A percentile compares a stretch with the other conserved stretches of the same genome.
These are phyloP conservation scores for Rhingia rostrata DNA, from an alignment of 2,888 invertebrate genomes.

Conservation along the genomic window DNA sequence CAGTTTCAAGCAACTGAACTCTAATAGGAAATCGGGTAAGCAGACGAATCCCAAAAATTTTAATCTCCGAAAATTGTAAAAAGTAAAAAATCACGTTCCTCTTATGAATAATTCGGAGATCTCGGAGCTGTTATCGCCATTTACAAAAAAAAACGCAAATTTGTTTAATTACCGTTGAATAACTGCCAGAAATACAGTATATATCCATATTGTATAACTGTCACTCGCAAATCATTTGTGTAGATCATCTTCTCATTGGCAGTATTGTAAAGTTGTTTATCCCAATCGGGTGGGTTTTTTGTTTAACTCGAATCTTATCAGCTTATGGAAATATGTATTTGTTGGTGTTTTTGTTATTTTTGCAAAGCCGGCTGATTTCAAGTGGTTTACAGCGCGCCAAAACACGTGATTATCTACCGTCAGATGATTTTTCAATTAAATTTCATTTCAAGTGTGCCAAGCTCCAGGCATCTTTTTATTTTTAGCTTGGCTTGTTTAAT, in stretches of 20 bases:
- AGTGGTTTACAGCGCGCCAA: background rate
- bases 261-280: background rate
- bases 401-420: conserved; percentile 13
- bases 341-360: background rate
- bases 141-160: too few species aligned
- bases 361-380: background rate
- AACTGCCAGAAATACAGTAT: too few species aligned
- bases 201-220: background rate
- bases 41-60: too few species aligned
- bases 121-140: too few species aligned
- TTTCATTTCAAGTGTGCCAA: too few species aligned
- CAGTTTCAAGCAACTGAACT: too few species aligned
- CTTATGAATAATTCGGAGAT: too few species aligned
- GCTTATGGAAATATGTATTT: conserved; percentile 12
- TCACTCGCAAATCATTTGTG: conserved; percentile 2
- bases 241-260: background rate
- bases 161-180: too few species aligned
- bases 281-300: background rate
- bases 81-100: too few species aligned
- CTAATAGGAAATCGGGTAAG: too few species aligned
- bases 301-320: conserved; percentile 20
- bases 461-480: background rate
- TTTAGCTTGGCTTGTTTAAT: background rate
- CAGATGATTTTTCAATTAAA: conserved; percentile 4
- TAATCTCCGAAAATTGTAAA: too few species aligned